These are phyloP conservation scores for Calcarius ornatus DNA, from an alignment of 2,113 vertebrate genomes.

Conservation along the genomic window DNA sequence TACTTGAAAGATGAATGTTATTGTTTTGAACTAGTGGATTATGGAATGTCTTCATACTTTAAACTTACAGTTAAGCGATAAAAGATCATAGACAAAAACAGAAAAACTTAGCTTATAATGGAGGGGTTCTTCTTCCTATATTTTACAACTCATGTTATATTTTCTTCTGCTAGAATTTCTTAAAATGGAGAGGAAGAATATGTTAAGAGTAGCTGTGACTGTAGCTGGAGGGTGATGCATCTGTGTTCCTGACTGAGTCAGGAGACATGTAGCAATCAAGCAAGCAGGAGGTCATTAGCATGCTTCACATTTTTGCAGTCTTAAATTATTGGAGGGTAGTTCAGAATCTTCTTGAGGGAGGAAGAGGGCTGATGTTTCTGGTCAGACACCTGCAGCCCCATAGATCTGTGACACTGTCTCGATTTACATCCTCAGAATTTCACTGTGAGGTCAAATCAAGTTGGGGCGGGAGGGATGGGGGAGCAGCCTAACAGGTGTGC, in stretches of 20 bases:
- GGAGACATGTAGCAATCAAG: neutral
- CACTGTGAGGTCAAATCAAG: neutral
- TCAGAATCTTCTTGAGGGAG: neutral
- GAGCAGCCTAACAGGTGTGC: too few relatives aligned
- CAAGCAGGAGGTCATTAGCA: neutral
- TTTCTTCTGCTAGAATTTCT: neutral
- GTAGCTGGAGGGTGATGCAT: neutral
- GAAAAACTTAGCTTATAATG: neutral
- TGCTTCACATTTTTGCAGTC: neutral
- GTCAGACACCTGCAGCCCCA: neutral
- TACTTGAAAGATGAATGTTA: slow-evolving; percentile 7
- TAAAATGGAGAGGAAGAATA: neutral
- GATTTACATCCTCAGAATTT: neutral
- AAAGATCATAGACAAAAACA: neutral
- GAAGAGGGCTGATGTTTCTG: neutral
- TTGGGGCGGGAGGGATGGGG: neutral
- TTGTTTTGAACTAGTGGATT: neutral
- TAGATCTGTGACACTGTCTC: neutral
- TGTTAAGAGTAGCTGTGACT: neutral
- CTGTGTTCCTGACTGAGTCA: rapidly evolving
- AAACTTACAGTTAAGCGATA: neutral
- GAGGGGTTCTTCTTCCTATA: neutral
- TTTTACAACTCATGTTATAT: neutral
- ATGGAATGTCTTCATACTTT: neutral
- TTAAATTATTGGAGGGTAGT: neutral